Base-by-base conservation (phyloP, 2,113 vertebrate species). In the Neolamprologus toae region DNA sequence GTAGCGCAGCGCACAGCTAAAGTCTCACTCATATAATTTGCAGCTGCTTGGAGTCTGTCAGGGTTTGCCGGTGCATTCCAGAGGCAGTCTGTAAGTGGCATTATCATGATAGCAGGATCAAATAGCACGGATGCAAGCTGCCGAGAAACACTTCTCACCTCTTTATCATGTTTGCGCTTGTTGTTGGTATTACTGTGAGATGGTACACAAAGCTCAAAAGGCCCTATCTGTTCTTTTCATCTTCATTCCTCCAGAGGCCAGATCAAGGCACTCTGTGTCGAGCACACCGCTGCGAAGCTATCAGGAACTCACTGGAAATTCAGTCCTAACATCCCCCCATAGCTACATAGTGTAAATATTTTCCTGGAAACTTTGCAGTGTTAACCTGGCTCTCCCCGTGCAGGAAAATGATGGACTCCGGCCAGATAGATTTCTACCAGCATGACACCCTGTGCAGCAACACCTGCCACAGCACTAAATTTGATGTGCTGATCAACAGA, bases 351-450 rank as follows among this genome's bases (percentile, higher is more conserved):
- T 21, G 83, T 53, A 83, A 83, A 86, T 9, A 47, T 85, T 54
- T 84, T 82, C 84, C 55, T 33, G 35, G 45, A 71, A 80, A 51
- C 7, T 88, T 45, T 42, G 14, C 7, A 5, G 12, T 47, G 26
- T 76, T 59, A 88, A 90, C 53, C 83, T 81, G 85, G 54, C 37
- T 86, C 78, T 79, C 55, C 17, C 76, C 51, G 17, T 57, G 82
- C 94, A 99, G 98, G 95, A 99, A 98, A 95, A 98, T 99, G 98
- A 99, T 99, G 98, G 98, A 99, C 92, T 98, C 97, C 0, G 98
- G 98, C 59, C 98, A 99, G 93, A 98, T 99, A 40, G 98, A 99
- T 92, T 99, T 99, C 94, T 99, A 98, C 95, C 98, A 98, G 82
- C 98, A 99, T 0, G 97, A 98, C 93, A 97, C 97, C 7, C 97